These are phyloP conservation scores for Betta splendens DNA, from an alignment of 2,797 vertebrate species.

Conservation along the genomic window DNA sequence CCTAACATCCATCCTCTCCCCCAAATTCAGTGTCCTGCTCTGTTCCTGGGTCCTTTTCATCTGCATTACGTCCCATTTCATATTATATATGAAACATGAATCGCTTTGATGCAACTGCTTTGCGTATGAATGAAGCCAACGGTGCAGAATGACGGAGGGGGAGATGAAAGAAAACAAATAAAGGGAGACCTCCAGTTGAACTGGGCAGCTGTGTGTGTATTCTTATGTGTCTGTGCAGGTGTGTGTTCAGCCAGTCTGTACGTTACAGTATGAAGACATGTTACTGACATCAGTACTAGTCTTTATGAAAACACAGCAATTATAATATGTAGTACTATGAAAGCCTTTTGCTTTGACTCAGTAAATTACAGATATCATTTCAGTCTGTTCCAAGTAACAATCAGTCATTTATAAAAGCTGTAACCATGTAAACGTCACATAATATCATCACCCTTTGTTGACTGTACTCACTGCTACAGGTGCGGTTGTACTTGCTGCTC, in stretches of 20 bases:
- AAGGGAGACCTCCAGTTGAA: conserved; percentile 44
- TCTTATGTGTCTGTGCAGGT: conserved; percentile 21
- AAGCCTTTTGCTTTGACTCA: conserved; percentile 1
- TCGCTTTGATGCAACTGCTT: conserved; percentile 71
- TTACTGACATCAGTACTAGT: conserved; percentile 37
- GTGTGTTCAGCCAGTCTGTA: conserved; percentile 18
- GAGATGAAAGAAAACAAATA: conserved; percentile 37
- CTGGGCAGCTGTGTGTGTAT: conserved; percentile 23
- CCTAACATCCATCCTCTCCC: conserved; percentile 55
- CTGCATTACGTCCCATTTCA: conserved; percentile 68
- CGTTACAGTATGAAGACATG: conserved; percentile 12
- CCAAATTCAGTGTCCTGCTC: conserved; percentile 43
- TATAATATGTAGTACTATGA: conserved; percentile 36
- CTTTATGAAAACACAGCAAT: conserved; percentile 35
- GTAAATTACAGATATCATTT: not conserved
- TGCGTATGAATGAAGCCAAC: conserved; percentile 65
- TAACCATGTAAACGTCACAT: not conserved
- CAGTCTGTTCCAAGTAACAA: conserved; percentile 6
- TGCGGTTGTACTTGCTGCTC: conserved; percentile 92
- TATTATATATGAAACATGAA: conserved; percentile 65
- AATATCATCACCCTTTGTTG: conserved; percentile 7
- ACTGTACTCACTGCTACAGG: conserved; percentile 91
- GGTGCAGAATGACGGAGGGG: conserved; percentile 31
- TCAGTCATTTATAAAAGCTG: not conserved
- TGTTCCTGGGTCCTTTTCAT: conserved; percentile 56